Conservation (phyloP, 1,140 invertebrate species). For the Dufourea novaeangliae region DNA sequence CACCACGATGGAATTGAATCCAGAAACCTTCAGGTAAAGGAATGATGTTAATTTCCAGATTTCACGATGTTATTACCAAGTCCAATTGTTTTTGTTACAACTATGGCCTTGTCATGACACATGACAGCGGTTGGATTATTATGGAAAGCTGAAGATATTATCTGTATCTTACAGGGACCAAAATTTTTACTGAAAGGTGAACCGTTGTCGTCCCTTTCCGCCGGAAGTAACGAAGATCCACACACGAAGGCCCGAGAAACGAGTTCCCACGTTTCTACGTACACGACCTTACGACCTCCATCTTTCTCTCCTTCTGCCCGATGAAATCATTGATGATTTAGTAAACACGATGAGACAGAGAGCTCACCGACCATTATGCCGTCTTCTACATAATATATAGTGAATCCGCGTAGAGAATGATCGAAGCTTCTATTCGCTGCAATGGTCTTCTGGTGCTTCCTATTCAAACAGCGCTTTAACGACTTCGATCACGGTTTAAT, state of each 20-base stretch:
- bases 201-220: not conserved
- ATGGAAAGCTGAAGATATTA: not conserved
- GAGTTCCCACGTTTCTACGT: slow-evolving; percentile 50
- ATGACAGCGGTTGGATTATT: not conserved
- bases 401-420: not conserved
- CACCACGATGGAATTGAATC: no score
- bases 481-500: not conserved
- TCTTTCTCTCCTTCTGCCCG: slow-evolving; percentile 24
- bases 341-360: slow-evolving; percentile 28
- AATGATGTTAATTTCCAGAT: no score
- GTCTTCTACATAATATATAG: not conserved
- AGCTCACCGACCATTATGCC: not conserved
- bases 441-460: not conserved
- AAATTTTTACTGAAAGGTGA: not conserved
- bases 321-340: slow-evolving; percentile 53
- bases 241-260: not conserved
- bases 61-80: no score
- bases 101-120: not conserved
- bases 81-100: not conserved
- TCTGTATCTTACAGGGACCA: not conserved
- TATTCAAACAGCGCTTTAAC: not conserved
- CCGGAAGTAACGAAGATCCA: slow-evolving; percentile 20
- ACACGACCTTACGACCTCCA: slow-evolving; percentile 38
- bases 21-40: no score
- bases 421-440: not conserved